phyloP scores from a whole-genome alignment of 2,888 invertebrate genomes.

The Apeira syringaria region DNA sequence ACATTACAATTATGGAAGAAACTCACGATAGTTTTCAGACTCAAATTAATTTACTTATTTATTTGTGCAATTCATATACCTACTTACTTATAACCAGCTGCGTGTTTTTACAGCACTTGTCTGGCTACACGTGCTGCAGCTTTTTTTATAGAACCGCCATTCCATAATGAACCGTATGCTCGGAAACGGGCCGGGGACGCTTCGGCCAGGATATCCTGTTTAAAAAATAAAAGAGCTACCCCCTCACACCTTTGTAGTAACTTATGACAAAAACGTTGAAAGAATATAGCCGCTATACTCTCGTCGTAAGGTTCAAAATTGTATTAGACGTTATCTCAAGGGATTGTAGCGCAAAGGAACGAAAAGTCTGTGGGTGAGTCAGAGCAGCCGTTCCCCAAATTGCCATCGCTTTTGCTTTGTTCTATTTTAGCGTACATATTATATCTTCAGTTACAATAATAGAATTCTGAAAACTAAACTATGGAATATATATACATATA shows the following conservation, averaged over 20 bases:
- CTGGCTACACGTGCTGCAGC: constrained; percentile 63
- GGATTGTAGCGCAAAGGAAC: constrained; percentile 26
- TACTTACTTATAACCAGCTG: constrained; percentile 28
- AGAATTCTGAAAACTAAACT: no score
- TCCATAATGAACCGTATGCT: constrained; percentile 66
- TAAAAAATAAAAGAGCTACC: constrained; percentile 75
- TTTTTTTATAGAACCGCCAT: constrained; percentile 58
- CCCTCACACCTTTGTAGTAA: constrained; percentile 55
- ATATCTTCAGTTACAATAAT: no score
- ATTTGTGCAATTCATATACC: no score
- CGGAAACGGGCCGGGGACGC: constrained; percentile 60
- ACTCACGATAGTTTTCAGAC: no score
- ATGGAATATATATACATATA: no score
- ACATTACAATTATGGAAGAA: no score
- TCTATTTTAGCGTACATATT: constrained; percentile 17
- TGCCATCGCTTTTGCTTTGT: constrained; percentile 27
- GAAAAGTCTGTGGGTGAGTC: constrained; percentile 21
- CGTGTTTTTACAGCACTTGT: constrained; percentile 50
- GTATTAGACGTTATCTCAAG: constrained; percentile 21
- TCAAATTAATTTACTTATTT: no score
- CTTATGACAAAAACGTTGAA: constrained; percentile 23
- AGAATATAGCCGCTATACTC: constrained; percentile 20
- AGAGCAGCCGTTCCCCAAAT: constrained; percentile 26
- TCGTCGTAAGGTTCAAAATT: constrained; percentile 34
- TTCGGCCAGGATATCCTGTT: constrained; percentile 77